Base-by-base conservation (phyloP, 2,888 invertebrate species). In the Drosophila atripex region DNA sequence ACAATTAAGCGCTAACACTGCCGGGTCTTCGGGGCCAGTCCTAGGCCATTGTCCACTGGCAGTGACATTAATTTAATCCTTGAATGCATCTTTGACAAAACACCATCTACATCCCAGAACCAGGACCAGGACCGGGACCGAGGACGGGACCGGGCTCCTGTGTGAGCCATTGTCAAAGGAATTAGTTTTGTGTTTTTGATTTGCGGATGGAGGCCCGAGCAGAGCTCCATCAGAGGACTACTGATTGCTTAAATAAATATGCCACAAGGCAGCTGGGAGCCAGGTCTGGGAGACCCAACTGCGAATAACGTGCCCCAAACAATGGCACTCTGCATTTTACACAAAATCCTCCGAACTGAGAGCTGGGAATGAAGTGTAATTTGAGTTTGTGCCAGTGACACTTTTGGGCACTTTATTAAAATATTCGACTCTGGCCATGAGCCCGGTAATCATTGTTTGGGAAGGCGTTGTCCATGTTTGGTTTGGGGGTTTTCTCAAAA, bases 11-110 rank as follows among this genome's bases (percentile, higher is more conserved):
- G 86, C 76, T 77, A 75, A 76, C 85, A 82, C 79, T 76, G 71
- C 58, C 60, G 43, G 53, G 65, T 49, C 58, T 35, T 55, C n/a
- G 56, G 63, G 32, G 50, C 39, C 38, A 39, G 49, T 23, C 56
- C 12, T 18, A 47, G 51, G 35, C 86, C 60, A 84, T 83, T 83
- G 82, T 83, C 82, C 82, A 78, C 75, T 83, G 84, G 84, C 84
- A 87, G 76, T 85, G 84, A 85, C 84, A 85, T 85, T 85, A 85
- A 85, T 85, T 85, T 85, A 85, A 85, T 87, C 87, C 84, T 87
- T 85, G 84, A 85, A 85, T 87, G 84, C 84, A 85, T 85, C 84
- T 85, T 85, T 87, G 87, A 87, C 87, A 82, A 28, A 28, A 78
- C 73, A 74, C 70, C 66, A 76, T 63, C 73, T 30, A 52, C 59